Base-by-base conservation (phyloP, 2,888 invertebrate species). In the Drosophila silvestris region DNA sequence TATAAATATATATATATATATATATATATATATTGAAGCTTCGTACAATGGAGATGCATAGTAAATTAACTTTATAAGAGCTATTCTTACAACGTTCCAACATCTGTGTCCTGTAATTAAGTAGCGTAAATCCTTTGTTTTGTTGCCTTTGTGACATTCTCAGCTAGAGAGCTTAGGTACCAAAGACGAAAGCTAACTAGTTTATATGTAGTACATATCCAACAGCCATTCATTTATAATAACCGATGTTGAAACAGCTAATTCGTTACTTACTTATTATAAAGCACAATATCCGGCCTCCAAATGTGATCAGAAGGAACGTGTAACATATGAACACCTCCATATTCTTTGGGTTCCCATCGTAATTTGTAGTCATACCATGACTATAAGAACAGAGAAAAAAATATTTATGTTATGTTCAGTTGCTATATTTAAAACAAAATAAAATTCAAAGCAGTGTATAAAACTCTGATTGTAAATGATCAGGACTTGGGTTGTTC, bases 331-430 rank as follows among this genome's bases (percentile, higher is more conserved):
- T 96, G 96, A 69, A 97, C 97, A 59, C 97, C 97, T 32, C 97
- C 97, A 92, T 97, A 97, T 92, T 97, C 97, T 89, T 95, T 96
- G 32, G 97, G 97, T 93, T 97, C 97, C 97, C 97, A 97, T 90
- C 96, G 95, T 70, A 97, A 94, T 93, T 97, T 97, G 94, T 97
- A 97, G 93, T 97, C 97, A 93, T 96, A 96, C 97, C 97, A 97
- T 80, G 96, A 96, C 96, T 97, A 94, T 32, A 77, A 61, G 5
- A 41, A 51, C 30, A 54, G 12, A 53, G n/a, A 61, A 56, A 47
- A 62, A 44, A 32, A 28, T 39, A 50, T 47, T 57, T 39, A 19
- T 47, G 26, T 26, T 16, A 30, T 16, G 5, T 52, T 19, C 19
- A 52, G n/a, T 19, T 30, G 28, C n/a, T 6, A 19, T 10, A 26